Evolutionary conservation across 2,797 vertebrate species (phyloP).

Genomic region (Falco peregrinus): DNA sequence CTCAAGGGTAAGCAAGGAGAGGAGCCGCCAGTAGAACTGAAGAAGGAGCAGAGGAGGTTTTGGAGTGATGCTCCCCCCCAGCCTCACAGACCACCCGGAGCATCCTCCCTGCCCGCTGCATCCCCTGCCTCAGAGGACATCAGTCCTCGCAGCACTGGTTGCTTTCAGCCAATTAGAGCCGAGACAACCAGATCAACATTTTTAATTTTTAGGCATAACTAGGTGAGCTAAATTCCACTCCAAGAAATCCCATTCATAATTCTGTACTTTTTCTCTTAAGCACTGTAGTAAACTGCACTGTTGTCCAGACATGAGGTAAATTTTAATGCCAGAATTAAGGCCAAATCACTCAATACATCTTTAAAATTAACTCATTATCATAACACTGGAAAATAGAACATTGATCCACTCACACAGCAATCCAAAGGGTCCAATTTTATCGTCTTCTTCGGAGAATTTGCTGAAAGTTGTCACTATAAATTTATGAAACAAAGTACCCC

Average conservation of each 20-base stretch:
- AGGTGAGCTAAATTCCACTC: background rate
- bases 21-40: background rate
- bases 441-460: constrained; percentile 51
- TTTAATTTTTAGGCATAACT: background rate
- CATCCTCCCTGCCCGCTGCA: background rate
- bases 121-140: fast-evolving
- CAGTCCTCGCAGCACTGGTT: background rate
- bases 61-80: fast-evolving
- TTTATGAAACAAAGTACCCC: constrained; percentile 19
- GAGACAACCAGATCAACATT: background rate
- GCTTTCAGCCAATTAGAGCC: background rate
- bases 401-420: constrained; percentile 53
- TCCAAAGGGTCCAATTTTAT: constrained; percentile 51
- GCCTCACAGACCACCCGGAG: fast-evolving
- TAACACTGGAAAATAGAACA: constrained; percentile 66
- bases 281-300: background rate
- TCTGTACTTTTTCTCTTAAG: background rate
- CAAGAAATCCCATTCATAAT: background rate
- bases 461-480: constrained; percentile 23
- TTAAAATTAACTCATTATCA: constrained; percentile 68
- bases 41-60: background rate
- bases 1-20: background rate
- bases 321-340: constrained; percentile 56
- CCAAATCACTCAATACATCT: constrained; percentile 61
- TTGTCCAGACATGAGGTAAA: constrained; percentile 56